A percentile compares a stretch with the other conserved stretches of the same genome.
Evolutionary conservation across 2,113 vertebrate genomes (phyloP).

Genomic region (Oreocharis arfaki): DNA sequence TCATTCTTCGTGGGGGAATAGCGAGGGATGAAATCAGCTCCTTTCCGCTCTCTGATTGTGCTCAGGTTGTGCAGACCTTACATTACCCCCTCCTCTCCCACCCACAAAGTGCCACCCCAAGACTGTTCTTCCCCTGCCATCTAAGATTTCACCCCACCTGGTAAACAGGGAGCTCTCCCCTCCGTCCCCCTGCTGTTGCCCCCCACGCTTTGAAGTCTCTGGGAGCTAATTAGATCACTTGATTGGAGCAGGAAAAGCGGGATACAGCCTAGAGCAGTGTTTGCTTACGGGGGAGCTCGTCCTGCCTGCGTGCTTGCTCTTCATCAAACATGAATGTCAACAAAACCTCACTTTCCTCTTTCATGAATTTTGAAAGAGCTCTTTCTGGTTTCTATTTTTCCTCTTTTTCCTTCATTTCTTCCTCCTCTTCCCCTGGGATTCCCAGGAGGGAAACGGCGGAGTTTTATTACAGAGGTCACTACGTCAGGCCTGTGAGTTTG

Average conservation of each 20-base stretch:
- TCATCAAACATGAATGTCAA: conserved; percentile 72
- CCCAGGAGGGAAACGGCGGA: neutral
- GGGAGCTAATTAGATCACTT: conserved; percentile 18
- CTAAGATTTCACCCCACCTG: neutral
- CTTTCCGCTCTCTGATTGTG: neutral
- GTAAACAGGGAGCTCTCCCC: neutral
- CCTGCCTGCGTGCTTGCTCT: conserved; percentile 21
- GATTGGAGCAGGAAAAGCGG: neutral
- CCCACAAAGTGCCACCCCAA: neutral
- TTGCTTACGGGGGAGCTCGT: conserved; percentile 24
- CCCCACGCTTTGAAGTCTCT: neutral
- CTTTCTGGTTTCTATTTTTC: neutral
- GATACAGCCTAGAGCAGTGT: conserved; percentile 35
- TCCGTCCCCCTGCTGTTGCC: neutral
- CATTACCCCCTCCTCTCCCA: neutral
- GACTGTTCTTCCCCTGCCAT: neutral
- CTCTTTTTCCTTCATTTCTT: neutral
- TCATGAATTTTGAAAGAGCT: conserved; percentile 69
- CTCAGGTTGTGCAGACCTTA: neutral
- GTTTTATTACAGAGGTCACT: neutral
- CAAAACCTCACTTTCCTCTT: conserved; percentile 58
- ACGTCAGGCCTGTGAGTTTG: neutral
- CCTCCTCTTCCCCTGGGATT: neutral
- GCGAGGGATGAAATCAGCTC: conserved; percentile 26
- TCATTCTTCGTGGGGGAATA: neutral